Conservation (phyloP, 2,888 invertebrate genomes). For the Calameuta idolon region DNA sequence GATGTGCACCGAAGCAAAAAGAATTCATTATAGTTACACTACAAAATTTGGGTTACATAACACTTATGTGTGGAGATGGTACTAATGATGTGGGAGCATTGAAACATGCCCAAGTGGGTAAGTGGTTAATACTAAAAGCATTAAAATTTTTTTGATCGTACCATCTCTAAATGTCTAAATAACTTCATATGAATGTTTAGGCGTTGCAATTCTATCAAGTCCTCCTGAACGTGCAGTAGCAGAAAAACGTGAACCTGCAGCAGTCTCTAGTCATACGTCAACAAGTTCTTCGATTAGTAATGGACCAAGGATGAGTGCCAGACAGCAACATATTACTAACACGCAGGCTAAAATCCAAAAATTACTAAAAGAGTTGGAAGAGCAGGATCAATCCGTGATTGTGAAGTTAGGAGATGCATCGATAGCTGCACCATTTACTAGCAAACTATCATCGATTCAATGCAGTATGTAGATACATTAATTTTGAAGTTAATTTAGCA, state of each 20-base stretch:
- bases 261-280: conserved; percentile 13
- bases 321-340: conserved; percentile 49
- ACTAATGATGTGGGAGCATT: conserved; percentile 99
- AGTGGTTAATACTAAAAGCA: conserved; percentile 32
- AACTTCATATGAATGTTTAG: conserved; percentile 65
- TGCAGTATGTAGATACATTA: conserved; percentile 79
- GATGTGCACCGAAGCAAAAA: conserved; percentile 99
- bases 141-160: background rate
- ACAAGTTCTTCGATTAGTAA: conserved; percentile 36
- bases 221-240: conserved; percentile 73
- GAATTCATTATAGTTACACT: conserved; percentile 93
- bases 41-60: conserved; percentile 87
- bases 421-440: conserved; percentile 99
- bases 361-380: conserved; percentile 87
- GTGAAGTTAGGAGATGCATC: conserved; percentile 98
- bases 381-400: conserved; percentile 86
- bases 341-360: conserved; percentile 72
- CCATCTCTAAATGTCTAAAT: background rate
- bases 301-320: conserved; percentile 38
- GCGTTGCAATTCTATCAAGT: conserved; percentile 90
- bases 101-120: conserved; percentile 95
- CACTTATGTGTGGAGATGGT: conserved; percentile 99
- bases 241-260: conserved; percentile 37
- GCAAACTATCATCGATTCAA: conserved; percentile 93
- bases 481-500: background rate